Conservation (phyloP, 2,888 invertebrate species). For the Monoplex corrugatus region DNA sequence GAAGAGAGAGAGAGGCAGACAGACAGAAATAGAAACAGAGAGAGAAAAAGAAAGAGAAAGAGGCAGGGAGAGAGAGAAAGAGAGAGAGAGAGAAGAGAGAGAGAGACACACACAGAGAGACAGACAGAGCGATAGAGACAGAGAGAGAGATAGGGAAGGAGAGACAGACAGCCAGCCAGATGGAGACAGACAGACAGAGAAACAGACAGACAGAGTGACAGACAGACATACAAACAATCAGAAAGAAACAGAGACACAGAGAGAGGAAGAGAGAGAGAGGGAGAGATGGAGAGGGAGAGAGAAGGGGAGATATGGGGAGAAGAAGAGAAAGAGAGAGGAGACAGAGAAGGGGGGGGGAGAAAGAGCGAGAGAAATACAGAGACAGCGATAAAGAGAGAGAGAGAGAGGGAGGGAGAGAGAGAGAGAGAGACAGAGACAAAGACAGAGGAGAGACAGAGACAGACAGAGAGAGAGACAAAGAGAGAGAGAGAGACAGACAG, state of each 20-base stretch:
- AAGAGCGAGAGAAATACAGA: background rate
- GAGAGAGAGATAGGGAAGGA: background rate
- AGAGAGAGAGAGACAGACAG: background rate
- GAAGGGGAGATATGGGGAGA: background rate
- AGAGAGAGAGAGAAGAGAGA: background rate
- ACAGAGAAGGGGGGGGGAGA: background rate
- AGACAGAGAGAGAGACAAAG: background rate
- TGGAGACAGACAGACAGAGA: background rate
- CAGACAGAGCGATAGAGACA: background rate
- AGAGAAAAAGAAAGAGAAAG: background rate
- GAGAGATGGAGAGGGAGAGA: no score
- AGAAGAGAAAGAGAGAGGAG: background rate
- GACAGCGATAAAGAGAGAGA: background rate
- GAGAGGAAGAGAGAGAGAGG: no score
- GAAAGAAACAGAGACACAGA: no score
- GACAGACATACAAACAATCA: background rate
- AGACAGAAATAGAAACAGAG: background rate
- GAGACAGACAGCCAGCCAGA: background rate
- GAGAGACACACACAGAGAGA: slow-evolving; percentile 17
- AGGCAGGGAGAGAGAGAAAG: background rate
- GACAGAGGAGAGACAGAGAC: background rate
- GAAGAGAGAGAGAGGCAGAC: background rate
- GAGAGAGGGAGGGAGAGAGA: background rate
- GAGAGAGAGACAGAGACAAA: background rate
- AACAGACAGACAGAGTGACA: background rate